These are phyloP conservation scores for Hyla sarda DNA, from an alignment of 2,113 vertebrate species.

Conservation along the genomic window DNA sequence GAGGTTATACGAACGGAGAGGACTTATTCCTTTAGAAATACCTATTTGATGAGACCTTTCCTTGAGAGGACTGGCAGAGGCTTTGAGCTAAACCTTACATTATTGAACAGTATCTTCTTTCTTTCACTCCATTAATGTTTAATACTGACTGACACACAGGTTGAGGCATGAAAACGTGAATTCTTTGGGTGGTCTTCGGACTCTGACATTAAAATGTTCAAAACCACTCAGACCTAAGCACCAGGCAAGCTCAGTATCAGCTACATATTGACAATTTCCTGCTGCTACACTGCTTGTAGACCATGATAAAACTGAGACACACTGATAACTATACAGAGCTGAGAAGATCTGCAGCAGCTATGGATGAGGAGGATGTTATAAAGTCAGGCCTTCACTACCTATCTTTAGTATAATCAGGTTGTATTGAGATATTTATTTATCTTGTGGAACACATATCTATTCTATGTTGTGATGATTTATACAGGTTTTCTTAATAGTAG, in stretches of 20 bases:
- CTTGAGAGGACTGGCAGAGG: background rate
- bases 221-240: conserved; percentile 6
- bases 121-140: conserved; percentile 24
- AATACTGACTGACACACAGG: conserved; percentile 8
- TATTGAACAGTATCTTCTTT: conserved; percentile 22
- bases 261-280: conserved; percentile 7
- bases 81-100: conserved; percentile 26
- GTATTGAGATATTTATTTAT: background rate
- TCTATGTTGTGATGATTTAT: too few relatives aligned
- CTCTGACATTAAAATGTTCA: conserved; percentile 24
- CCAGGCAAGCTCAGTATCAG: conserved; percentile 5
- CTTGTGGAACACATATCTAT: background rate
- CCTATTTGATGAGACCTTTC: conserved; percentile 20
- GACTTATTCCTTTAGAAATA: conserved; percentile 5
- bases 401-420: background rate
- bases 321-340: background rate
- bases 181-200: conserved; percentile 13
- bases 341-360: background rate
- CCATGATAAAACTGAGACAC: background rate
- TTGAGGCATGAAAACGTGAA: conserved; percentile 6
- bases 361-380: background rate
- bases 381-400: background rate
- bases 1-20: background rate
- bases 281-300: background rate
- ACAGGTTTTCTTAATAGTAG: too few relatives aligned